These are phyloP conservation scores for Hippasteria phrygiana DNA, from an alignment of 53 echinoderm and acorn worm species.

Conservation along the genomic window DNA sequence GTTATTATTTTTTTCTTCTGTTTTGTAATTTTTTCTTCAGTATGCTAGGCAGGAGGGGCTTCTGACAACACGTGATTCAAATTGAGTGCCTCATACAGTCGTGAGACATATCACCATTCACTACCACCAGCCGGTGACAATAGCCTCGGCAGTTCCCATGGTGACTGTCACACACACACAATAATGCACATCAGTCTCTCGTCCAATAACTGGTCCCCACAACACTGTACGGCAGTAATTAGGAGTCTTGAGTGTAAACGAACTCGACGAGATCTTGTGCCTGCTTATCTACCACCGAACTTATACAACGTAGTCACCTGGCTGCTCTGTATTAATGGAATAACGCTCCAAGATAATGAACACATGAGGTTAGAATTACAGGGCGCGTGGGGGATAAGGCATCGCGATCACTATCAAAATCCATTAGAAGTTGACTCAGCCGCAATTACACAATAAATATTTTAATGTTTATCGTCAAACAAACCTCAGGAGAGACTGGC, in stretches of 20 bases:
- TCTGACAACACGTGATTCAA: not conserved
- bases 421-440: conserved; percentile 13
- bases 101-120: not conserved
- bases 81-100: not conserved
- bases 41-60: not conserved
- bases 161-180: conserved; percentile 28
- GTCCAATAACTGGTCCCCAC: not conserved
- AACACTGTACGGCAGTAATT: not conserved
- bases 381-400: not conserved
- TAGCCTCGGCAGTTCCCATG: conserved; percentile 32
- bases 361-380: not conserved
- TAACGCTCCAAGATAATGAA: not conserved
- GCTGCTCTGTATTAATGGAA: not conserved
- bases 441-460: too few relatives aligned
- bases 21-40: not conserved
- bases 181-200: not conserved
- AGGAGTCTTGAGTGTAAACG: not conserved
- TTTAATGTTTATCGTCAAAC: too few relatives aligned
- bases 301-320: not conserved
- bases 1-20: not conserved
- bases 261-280: not conserved
- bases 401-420: conserved; percentile 22
- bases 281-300: not conserved
- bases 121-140: conserved; percentile 24
- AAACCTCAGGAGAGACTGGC: too few relatives aligned